Evolutionary conservation across 2,888 invertebrate genomes (phyloP).

Genomic region (Margaritifera margaritifera): DNA sequence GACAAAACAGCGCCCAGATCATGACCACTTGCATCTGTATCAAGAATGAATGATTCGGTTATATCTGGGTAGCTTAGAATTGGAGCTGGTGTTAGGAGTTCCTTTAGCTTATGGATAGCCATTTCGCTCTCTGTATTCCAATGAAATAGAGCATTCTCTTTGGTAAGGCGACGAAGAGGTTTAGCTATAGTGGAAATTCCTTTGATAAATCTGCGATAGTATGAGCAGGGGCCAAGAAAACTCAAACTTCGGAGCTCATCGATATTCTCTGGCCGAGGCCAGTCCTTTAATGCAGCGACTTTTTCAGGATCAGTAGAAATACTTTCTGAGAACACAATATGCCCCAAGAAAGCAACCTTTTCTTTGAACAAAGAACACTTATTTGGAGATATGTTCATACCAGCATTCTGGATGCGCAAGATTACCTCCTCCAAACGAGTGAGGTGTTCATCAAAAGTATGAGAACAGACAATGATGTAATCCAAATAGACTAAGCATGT

Average conservation of each 20-base stretch:
- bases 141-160: not conserved
- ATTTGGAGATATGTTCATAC: constrained; percentile 4
- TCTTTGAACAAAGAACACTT: constrained; percentile 5
- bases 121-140: not conserved
- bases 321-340: not conserved
- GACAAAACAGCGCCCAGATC: constrained; percentile 38
- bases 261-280: not conserved
- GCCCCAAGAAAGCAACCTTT: constrained; percentile 1
- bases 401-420: not conserved
- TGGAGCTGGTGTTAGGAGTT: not conserved
- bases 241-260: constrained; percentile 3
- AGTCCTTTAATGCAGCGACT: constrained; percentile 2
- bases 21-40: constrained; percentile 45
- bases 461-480: too few species aligned
- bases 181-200: too few species aligned
- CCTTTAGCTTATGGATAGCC: constrained; percentile 1
- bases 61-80: constrained; percentile 23
- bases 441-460: constrained; percentile 2
- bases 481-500: too few species aligned
- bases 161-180: too few species aligned
- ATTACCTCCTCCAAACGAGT: not conserved
- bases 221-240: constrained; percentile 5
- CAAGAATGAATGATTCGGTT: constrained; percentile 23
- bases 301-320: constrained; percentile 3
- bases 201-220: constrained; percentile 6